phyloP scores from a whole-genome alignment of 2,888 invertebrate genomes.

The Megaustenia siamemsis region DNA sequence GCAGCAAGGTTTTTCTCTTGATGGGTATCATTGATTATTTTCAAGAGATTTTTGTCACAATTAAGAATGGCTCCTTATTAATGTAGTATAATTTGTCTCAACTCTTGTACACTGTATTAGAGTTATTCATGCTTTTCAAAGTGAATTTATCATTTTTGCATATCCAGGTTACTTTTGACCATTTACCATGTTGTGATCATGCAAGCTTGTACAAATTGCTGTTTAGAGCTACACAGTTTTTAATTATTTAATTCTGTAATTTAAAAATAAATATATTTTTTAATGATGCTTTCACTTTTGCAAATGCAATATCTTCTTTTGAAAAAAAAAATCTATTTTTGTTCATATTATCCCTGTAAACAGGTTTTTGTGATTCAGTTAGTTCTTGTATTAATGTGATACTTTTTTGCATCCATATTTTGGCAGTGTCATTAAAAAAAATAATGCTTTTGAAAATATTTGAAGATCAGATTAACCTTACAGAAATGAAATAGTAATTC shows the following conservation, averaged over 20 bases:
- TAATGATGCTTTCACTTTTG: neutral
- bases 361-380: neutral
- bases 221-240: neutral
- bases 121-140: neutral
- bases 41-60: too few species aligned
- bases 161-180: conserved; percentile 5
- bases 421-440: too few species aligned
- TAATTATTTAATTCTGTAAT: neutral
- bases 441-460: too few species aligned
- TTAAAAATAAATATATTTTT: neutral
- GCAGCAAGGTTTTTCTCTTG: too few species aligned
- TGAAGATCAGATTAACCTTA: too few species aligned
- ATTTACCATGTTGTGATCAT: conserved; percentile 27
- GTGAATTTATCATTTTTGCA: conserved; percentile 11
- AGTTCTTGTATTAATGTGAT: too few species aligned
- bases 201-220: conserved; percentile 1
- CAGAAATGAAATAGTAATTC: too few species aligned
- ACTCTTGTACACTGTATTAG: neutral
- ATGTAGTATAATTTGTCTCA: neutral
- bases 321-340: neutral
- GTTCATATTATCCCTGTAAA: neutral
- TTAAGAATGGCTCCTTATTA: too few species aligned
- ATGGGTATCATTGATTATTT: too few species aligned
- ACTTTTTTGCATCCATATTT: too few species aligned
- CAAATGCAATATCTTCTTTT: neutral